Evolutionary conservation across 2,113 vertebrate genomes (phyloP).

Genomic region (Vanacampus margaritifer): DNA sequence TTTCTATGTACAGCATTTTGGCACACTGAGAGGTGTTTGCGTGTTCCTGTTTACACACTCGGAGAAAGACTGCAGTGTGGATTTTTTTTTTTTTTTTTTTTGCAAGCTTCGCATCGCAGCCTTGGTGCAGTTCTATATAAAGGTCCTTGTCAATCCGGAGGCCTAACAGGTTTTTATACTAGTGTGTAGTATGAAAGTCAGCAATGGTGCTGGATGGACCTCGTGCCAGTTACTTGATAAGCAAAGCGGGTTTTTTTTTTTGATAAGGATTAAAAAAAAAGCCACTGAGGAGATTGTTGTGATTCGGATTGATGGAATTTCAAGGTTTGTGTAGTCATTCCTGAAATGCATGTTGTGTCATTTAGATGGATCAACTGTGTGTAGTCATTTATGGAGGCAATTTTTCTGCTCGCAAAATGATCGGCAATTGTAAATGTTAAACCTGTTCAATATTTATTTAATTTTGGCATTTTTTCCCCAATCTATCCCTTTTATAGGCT

Average conservation of each 20-base stretch:
- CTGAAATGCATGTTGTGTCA: not conserved
- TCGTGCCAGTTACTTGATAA: not conserved
- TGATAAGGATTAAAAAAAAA: not conserved
- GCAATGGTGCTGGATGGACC: not conserved
- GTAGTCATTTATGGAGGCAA: too few species aligned
- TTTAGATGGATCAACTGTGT: not conserved
- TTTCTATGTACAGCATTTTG: not conserved
- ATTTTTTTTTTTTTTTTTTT: slow-evolving; percentile 4
- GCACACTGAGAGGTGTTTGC: slow-evolving; percentile 47
- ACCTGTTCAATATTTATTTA: too few species aligned
- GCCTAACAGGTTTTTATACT: slow-evolving; percentile 21
- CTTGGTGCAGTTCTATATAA: not conserved
- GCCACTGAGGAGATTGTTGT: not conserved
- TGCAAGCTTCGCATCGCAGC: slow-evolving; percentile 37
- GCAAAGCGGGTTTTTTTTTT: not conserved
- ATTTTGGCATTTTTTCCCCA: too few species aligned
- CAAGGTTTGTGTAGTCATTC: not conserved
- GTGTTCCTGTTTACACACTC: slow-evolving; percentile 21
- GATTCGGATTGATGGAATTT: not conserved
- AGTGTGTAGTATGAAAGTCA: not conserved
- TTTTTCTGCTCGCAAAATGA: too few species aligned
- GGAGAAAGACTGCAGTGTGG: slow-evolving; percentile 36
- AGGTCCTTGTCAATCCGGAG: not conserved
- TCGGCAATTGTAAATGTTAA: too few species aligned
- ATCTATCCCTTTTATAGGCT: too few species aligned